Conservation (phyloP, 2,888 invertebrate genomes). For the Hirtodrosophila histrioides region DNA sequence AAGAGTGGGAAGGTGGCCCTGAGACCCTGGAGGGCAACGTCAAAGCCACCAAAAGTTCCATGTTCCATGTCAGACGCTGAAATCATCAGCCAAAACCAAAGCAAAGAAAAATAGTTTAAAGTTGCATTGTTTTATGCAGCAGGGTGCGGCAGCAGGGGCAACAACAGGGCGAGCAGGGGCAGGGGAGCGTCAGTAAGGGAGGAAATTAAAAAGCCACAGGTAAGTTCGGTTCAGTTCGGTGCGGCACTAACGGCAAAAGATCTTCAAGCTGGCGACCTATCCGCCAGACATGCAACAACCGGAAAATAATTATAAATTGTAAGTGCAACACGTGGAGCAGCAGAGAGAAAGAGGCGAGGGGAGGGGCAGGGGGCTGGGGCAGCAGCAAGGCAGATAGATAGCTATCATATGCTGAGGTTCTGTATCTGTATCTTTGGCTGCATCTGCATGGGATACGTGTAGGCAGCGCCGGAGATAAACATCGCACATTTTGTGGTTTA, state of each 20-base stretch:
- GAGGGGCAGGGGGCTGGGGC: not conserved
- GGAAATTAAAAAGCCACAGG: conserved; percentile 61
- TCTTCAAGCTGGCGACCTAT: conserved; percentile 25
- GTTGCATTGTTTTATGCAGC: conserved; percentile 66
- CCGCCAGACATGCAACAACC: conserved; percentile 57
- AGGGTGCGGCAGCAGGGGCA: conserved; percentile 11
- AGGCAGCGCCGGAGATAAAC: conserved; percentile 57
- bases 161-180: not conserved
- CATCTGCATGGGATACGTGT: conserved; percentile 40
- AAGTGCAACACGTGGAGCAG: conserved; percentile 43
- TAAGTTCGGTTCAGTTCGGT: conserved; percentile 19
- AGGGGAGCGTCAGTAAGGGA: not conserved
- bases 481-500: conserved; percentile 70
- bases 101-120: conserved; percentile 60
- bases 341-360: not conserved
- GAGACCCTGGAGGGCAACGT: conserved; percentile 38
- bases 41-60: conserved; percentile 55
- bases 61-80: conserved; percentile 29
- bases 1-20: conserved; percentile 34
- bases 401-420: conserved; percentile 6
- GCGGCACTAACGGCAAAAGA: conserved; percentile 51
- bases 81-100: conserved; percentile 21
- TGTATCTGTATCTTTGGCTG: conserved; percentile 27
- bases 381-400: conserved; percentile 13
- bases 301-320: conserved; percentile 78